These are phyloP conservation scores for Borostomias antarcticus DNA, from an alignment of 2,797 vertebrate species.

Conservation along the genomic window DNA sequence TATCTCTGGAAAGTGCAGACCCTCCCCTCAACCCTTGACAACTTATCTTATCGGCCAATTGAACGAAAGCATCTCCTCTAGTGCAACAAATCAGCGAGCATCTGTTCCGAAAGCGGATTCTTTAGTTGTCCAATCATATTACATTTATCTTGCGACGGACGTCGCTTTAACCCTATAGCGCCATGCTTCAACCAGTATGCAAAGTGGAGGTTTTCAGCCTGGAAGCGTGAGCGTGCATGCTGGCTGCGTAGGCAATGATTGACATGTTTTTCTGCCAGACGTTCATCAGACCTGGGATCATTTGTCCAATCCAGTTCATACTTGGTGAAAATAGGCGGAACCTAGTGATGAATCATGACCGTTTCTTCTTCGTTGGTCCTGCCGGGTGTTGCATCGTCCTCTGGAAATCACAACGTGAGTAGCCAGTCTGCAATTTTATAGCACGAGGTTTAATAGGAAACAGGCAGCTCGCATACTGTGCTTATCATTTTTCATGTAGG, in stretches of 20 bases:
- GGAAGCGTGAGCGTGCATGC: not conserved
- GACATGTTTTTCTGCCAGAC: conserved; percentile 40
- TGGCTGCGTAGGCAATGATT: not conserved
- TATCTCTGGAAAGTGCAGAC: accelerated
- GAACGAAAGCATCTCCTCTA: not conserved
- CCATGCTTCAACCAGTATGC: too few species aligned
- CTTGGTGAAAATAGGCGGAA: conserved; percentile 29
- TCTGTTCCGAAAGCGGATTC: not conserved
- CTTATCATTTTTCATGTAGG: not conserved
- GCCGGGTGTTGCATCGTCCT: conserved; percentile 57
- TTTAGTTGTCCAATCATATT: not conserved
- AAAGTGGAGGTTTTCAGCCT: not conserved
- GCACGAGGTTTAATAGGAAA: conserved; percentile 7
- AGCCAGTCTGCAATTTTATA: conserved; percentile 6
- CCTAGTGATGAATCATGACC: not conserved
- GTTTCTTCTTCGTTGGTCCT: conserved; percentile 41
- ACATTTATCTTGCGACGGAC: not conserved
- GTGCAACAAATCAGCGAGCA: not conserved
- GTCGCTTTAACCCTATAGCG: conserved; percentile 25
- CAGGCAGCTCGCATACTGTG: not conserved
- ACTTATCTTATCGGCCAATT: not conserved
- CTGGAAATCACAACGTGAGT: conserved; percentile 74
- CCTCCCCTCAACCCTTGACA: not conserved
- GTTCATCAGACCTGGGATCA: accelerated
- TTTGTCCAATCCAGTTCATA: conserved; percentile 45